Evolutionary conservation across 1,140 invertebrate species (phyloP).

Genomic region (Zaprionus ghesquierei): DNA sequence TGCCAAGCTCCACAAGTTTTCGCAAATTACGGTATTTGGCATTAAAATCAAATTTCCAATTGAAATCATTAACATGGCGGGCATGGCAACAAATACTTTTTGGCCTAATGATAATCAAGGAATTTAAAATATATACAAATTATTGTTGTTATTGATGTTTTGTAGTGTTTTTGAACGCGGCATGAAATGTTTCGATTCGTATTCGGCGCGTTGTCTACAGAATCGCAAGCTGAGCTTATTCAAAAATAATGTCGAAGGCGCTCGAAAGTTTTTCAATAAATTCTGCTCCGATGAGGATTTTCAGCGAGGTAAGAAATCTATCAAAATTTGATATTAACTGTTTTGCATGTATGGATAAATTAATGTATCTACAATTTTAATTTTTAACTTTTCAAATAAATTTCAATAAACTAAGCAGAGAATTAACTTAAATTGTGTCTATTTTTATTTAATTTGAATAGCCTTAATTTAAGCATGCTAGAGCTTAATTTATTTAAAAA

Average conservation of each 20-base stretch:
- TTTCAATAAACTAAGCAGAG: too few relatives aligned
- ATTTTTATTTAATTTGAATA: background rate
- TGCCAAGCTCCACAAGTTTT: background rate
- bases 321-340: background rate
- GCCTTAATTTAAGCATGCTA: background rate
- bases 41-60: background rate
- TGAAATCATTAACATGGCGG: background rate
- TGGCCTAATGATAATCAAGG: constrained; percentile 1
- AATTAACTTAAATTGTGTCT: background rate
- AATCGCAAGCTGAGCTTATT: constrained; percentile 61
- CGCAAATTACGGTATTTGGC: background rate
- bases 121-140: constrained; percentile 14
- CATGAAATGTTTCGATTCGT: constrained; percentile 78
- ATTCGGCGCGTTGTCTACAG: constrained; percentile 65
- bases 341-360: background rate
- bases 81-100: background rate
- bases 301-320: constrained; percentile 59
- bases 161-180: constrained; percentile 75
- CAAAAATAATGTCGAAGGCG: constrained; percentile 74
- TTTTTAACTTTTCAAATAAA: too few relatives aligned
- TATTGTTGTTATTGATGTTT: too few relatives aligned
- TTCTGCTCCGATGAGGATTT: constrained; percentile 72
- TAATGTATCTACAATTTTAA: too few relatives aligned
- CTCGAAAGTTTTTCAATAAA: constrained; percentile 70
- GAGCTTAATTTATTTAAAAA: background rate